Evolutionary conservation across 2,797 vertebrate species (phyloP), one percentile per base, ranked within the genome.

Genomic region (Micropoecilia bifurca): DNA sequence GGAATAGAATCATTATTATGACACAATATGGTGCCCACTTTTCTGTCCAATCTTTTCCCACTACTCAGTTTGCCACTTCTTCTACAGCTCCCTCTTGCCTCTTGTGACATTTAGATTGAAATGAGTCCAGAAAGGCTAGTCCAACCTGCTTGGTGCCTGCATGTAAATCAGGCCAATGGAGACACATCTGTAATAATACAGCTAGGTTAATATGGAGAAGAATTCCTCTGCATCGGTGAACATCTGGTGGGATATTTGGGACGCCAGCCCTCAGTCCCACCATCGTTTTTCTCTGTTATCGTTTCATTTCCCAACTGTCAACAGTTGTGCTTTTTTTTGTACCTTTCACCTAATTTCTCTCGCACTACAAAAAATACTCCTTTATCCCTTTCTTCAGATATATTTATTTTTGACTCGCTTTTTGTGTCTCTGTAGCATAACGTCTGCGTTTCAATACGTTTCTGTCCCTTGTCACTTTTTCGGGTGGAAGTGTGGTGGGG

Each of bases 121-220:
- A 87, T 82, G 74, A 79, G 84, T 90, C 82, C 82, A 87, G 73
- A 68, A 86, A 92, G 89, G 85, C 59, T 28, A 81, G 74, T 79
- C 78, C 53, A 6, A 81, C 77, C 86, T 85, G 75, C 76, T 80
- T 6, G 46, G 73, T 81, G 87, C 78, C 80, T 78, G 87, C 77
- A 84, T 89, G 91, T 94, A 94, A 93, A 95, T 94, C 91, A 93
- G 73, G 90, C 90, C 90, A 91, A 89, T 90, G 93, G 90, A 83
- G 78, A 79, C 88, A 93, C 91, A 95, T 95, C 92, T 94, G 93
- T 94, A 93, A 93, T 87, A 94, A 95, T 94, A 94, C 93, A 90
- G 87, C 82, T 84, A 91, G 90, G 92, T 93, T 93, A 89, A 91
- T 89, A 88, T 86, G 85, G 77, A 92, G 82, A 84, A 87, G 75